Conservation (phyloP, 2,113 vertebrate genomes). For the Centropus unirufus region DNA sequence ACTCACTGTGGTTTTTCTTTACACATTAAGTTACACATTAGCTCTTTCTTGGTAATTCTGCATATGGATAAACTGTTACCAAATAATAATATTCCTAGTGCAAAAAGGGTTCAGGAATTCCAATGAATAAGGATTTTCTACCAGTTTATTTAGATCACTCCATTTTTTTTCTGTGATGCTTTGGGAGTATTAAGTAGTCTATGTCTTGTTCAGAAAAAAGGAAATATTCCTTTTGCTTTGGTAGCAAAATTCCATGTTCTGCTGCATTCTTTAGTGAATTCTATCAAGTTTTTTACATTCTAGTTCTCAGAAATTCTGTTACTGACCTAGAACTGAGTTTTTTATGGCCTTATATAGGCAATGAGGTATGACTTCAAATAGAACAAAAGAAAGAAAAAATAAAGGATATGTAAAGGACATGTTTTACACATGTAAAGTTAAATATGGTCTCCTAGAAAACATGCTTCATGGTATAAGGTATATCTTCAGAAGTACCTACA, state of each 20-base stretch:
- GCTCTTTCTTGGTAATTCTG: not conserved
- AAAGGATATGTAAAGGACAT: too few relatives aligned
- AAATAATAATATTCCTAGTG: not conserved
- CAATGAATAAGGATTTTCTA: not conserved
- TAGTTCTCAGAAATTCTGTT: not conserved
- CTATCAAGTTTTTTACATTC: not conserved
- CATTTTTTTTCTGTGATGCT: not conserved
- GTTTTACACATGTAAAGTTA: not conserved
- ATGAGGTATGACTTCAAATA: not conserved
- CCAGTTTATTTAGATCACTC: not conserved
- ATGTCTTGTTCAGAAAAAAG: not conserved
- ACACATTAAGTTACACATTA: not conserved
- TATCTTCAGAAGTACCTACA: not conserved
- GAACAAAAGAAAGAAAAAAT: not conserved
- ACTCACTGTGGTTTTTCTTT: not conserved
- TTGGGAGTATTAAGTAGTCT: not conserved
- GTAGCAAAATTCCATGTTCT: not conserved
- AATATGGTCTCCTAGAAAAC: not conserved
- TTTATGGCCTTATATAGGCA: not conserved
- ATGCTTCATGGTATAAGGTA: not conserved
- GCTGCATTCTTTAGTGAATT: not conserved
- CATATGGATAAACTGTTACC: not conserved
- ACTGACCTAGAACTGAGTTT: not conserved
- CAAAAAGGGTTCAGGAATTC: not conserved
- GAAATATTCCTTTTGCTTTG: not conserved